Percentiles rank a stretch among this genome's conserved stretches.
Evolutionary conservation across 2,888 invertebrate genomes (phyloP).

Genomic region (Hirtodrosophila cameraria): DNA sequence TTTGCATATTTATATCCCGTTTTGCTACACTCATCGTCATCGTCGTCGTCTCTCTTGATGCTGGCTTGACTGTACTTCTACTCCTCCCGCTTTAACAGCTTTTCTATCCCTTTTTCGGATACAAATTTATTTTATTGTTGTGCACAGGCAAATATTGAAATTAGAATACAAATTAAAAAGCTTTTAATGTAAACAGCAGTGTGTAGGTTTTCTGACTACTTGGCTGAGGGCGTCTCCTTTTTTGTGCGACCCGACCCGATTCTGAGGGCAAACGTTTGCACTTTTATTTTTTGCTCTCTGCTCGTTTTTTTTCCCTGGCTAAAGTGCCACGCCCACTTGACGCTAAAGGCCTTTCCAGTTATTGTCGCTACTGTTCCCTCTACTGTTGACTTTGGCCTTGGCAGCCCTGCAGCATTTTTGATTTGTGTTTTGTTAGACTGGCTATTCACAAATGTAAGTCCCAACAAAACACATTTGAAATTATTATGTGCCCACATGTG

Average conservation of each 20-base stretch:
- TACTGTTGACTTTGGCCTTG: constrained; percentile 58
- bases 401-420: constrained; percentile 35
- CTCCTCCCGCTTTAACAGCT: constrained; percentile 7
- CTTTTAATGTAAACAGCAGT: constrained; percentile 73
- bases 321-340: constrained; percentile 50
- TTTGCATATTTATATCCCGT: constrained; percentile 68
- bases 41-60: too few relatives aligned
- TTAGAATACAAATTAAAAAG: constrained; percentile 79
- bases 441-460: background rate
- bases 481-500: constrained; percentile 11
- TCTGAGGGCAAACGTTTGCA: constrained; percentile 10
- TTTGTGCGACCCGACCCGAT: background rate
- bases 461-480: background rate
- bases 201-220: constrained; percentile 35
- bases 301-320: too few relatives aligned
- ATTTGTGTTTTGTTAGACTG: constrained; percentile 19
- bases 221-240: background rate
- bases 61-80: background rate
- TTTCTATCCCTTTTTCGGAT: constrained; percentile 41
- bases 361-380: constrained; percentile 13
- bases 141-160: constrained; percentile 73
- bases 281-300: constrained; percentile 19
- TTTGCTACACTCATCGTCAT: constrained; percentile 20
- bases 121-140: constrained; percentile 70
- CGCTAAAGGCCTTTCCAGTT: constrained; percentile 11